Base-by-base conservation (phyloP, 2,113 vertebrate species). In the Marmota monax region DNA sequence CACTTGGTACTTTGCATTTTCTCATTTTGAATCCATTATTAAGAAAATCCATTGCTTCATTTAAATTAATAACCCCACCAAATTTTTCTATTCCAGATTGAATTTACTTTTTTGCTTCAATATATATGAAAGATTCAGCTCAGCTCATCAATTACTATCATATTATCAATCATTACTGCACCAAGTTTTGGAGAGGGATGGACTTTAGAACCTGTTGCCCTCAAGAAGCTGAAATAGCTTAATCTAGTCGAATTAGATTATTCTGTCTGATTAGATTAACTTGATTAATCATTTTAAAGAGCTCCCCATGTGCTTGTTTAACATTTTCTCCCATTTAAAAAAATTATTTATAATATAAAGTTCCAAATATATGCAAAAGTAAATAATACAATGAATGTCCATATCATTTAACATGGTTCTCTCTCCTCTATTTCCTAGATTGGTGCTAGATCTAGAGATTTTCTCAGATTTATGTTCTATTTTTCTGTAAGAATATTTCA, bases 341-440 rank as follows among this genome's bases (percentile, higher is more conserved):
- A 87, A 73, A 77, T 32, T 80, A 92, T 23, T 92, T 95, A 4
- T 95, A 83, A 72, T 67, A 11, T 73, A 72, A 94, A 92, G 32
- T 93, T 97, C 78, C 79, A 97, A 76, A 88, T 45, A 67, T 92
- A 53, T 51, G 78, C 22, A 87, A 65, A 97, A 77, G 53, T 95
- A 77, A 93, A 77, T n/a, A 83, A 18, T 32, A 84, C 23, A 84
- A 9, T 86, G 23, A 93, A 53, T 86, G n/a, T 61, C 63, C 23
- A 0, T 84, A 80, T 84, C 67, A 78, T 76, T 92, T 83, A 74
- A 94, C 56, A 69, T 78, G 20, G 91, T 84, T 92, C 48, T 94
- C 39, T 82, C 10, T 87, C 48, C n/a, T 76, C 13, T 89, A 10
- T 82, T 88, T 96, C 45, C 70, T 95, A 74, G 79, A 94, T 73